Evolutionary conservation across 2,888 invertebrate genomes (phyloP), one percentile per base, ranked within the genome.

Genomic region (Amaurobius ferox): DNA sequence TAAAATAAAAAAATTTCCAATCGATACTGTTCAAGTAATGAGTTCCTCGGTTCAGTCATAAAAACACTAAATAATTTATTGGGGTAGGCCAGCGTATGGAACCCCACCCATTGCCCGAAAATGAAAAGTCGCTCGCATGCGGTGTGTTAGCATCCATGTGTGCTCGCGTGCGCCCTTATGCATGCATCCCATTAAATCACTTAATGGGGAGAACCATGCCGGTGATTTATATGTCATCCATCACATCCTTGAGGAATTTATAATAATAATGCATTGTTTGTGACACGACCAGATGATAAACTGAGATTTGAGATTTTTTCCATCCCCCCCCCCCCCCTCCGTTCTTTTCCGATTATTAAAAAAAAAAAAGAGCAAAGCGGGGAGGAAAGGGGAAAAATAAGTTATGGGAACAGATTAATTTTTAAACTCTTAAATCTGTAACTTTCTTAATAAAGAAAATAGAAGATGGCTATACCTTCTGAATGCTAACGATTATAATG

Each of bases 261-360:
- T 86, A 79, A 79, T 86, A 86, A 86, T 86, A 86, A 86, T 76
- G 86, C 86, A 86, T 86, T 86, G 86, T 86, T 86, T 86, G 86
- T 86, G 86, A 79, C 86, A 86, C 13, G 44, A 30, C 44, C 86
- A 86, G 78, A 79, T 86, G 86, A 86, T 86, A 79, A 86, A 79
- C 86, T 79, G 85, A 72, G 83, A 85, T 85, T 85, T 85, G 77
- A 19, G 71, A 55, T 71, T 71, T 71, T 71, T 71, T 71, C 28
- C 28, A 13, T 62, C 35, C 62, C 39, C 62, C 35, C 28, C 32
- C 39, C 67, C 44, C 74, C 40, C 68, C 19, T 61, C 74, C 26
- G 29, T 62, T 76, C 81, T 76, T 72, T n/a, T 0, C 35, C 66
- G 66, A 66, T n/a, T 66, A 66, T 67, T 39, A 64, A 68, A 64